Percentiles rank a stretch among this genome's conserved stretches.
Conservation (phyloP, 2,888 invertebrate genomes). For the Cyaniris semiargus region DNA sequence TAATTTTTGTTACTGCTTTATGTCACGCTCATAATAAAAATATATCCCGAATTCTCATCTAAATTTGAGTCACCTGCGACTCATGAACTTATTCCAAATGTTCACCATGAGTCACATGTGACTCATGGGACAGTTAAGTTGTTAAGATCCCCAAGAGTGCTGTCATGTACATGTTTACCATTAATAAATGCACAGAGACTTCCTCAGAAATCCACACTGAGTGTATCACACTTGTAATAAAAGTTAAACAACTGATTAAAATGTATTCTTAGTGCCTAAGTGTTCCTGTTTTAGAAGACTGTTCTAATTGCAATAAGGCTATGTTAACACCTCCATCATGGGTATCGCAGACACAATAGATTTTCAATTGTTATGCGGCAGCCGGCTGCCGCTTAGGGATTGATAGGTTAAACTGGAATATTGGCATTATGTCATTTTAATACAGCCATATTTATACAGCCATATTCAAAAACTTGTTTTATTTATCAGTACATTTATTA, state of each 20-base stretch:
- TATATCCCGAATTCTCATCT: no score
- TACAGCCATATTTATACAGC: not conserved
- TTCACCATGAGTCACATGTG: no score
- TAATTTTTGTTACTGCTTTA: no score
- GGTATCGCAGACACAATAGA: no score
- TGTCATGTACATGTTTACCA: conserved; percentile 59
- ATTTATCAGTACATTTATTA: not conserved
- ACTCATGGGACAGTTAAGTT: no score
- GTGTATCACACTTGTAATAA: not conserved
- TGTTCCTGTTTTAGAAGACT: conserved; percentile 3
- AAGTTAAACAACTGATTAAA: not conserved
- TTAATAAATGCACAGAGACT: conserved; percentile 66
- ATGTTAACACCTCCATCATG: no score
- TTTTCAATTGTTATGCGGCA: no score
- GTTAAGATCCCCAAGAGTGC: conserved; percentile 56
- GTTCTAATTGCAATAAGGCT: not conserved
- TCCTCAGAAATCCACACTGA: not conserved
- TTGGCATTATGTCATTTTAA: not conserved
- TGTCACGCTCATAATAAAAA: no score
- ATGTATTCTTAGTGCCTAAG: not conserved
- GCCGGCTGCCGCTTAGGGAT: no score
- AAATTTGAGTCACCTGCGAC: no score
- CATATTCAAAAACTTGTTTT: not conserved
- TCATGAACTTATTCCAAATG: no score
- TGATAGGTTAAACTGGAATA: not conserved